Percentiles rank a stretch among this genome's conserved stretches.
phyloP scores from a whole-genome alignment of 2,113 vertebrate species.

The Naja naja region DNA sequence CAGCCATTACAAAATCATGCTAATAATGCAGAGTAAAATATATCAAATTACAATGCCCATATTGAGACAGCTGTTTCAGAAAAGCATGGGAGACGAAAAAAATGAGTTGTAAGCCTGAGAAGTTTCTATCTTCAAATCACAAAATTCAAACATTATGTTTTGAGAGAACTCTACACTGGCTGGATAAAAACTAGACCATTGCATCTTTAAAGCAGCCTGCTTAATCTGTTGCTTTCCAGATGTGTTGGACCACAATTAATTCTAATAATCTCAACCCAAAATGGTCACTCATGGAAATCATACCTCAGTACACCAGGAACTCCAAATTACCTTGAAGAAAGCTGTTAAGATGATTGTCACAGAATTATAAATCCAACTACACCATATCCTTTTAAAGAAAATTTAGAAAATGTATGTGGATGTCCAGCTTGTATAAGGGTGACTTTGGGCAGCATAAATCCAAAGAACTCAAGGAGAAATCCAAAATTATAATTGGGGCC shows the following conservation, averaged over 20 bases:
- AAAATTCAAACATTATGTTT: slow-evolving; percentile 17
- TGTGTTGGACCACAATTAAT: not conserved
- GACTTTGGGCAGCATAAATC: not conserved
- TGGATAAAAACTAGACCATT: slow-evolving; percentile 15
- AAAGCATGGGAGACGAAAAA: slow-evolving; percentile 29
- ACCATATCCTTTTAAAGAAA: not conserved
- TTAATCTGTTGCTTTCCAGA: not conserved
- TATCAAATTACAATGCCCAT: slow-evolving; percentile 70
- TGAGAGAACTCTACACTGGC: slow-evolving; percentile 32
- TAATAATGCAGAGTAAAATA: slow-evolving; percentile 58
- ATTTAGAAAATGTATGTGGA: not conserved
- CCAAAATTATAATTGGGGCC: not conserved
- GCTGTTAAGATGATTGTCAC: not conserved
- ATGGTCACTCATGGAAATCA: not conserved
- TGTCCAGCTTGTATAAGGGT: not conserved
- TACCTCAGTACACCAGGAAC: not conserved
- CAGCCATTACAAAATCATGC: slow-evolving; percentile 63
- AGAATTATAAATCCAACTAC: not conserved
- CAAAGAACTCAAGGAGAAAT: not conserved
- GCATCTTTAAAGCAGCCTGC: not conserved
- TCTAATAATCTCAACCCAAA: not conserved
- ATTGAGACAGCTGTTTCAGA: slow-evolving; percentile 76
- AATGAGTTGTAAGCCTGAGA: not conserved
- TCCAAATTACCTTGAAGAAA: not conserved
- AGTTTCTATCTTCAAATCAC: slow-evolving; percentile 20